Base-by-base conservation (phyloP, 2,113 vertebrate species). In the Odocoileus hemionus region DNA sequence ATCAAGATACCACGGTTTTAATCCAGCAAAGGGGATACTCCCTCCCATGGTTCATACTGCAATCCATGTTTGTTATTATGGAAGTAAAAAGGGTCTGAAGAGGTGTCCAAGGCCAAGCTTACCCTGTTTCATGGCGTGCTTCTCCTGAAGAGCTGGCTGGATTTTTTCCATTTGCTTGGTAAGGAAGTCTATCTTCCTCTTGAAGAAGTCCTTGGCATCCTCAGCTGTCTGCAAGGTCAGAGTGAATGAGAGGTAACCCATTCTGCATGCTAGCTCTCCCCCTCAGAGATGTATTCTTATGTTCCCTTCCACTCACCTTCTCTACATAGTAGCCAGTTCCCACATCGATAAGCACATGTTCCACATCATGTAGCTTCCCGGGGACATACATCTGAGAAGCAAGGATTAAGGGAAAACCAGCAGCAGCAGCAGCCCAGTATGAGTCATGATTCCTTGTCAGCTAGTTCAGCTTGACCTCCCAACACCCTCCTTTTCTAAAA, bases 131-230 rank as follows among this genome's bases (percentile, higher is more conserved):
- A 99, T 99, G 57, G 98, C 98, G 12, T 99, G 99, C 89, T 99
- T 99, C 97, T 99, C 99, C 95, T 99, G 99, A 55, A 99, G 98
- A 10, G 99, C 99, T 6, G 99, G 99, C 94, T 99, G 99, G 97
- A 99, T 99, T 97, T 99, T 99, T 98, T 99, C 99, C 97, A 99
- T 99, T 98, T 99, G 99, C 97, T 99, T 99, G 9, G 99, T 99
- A 55, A 99, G 99, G 88, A 99, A 99, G 79, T 99, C 99, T 86
- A 99, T 99, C 98, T 99, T 99, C 70, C 99, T 99, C 97, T 99
- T 99, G 98, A 99, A 99, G 98, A 99, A 99, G 25, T 99, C 98
- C 93, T 99, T 99, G 52, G 99, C 99, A 45, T 99, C 99, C 0
- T 98, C 98, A 19, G 99, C 99, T 6, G 99, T 99, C 99, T 99